Percentiles rank a stretch among this genome's conserved stretches.
Evolutionary conservation across 2,888 invertebrate species (phyloP).

Genomic region (Netelia fuscicornis): DNA sequence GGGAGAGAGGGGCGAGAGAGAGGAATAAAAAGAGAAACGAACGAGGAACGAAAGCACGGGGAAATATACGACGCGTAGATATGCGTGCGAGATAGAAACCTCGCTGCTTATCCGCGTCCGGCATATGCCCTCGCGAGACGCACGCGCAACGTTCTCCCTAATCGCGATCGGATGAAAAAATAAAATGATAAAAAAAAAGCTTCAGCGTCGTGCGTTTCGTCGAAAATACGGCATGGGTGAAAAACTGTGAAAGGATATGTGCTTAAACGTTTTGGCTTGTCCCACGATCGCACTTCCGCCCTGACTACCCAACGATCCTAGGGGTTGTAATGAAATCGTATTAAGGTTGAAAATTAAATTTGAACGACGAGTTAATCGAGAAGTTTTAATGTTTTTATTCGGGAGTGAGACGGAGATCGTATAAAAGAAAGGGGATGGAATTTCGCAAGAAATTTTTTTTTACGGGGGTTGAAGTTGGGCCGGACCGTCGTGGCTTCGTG

Average conservation of each 20-base stretch:
- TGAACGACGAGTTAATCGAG: too few relatives aligned
- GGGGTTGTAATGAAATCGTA: too few relatives aligned
- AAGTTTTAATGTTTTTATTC: too few relatives aligned
- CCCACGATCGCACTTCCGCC: slow-evolving; percentile 39
- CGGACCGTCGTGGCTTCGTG: slow-evolving; percentile 12
- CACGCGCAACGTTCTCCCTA: slow-evolving; percentile 38
- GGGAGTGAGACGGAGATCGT: too few relatives aligned
- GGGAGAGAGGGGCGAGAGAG: not conserved
- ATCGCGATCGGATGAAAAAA: slow-evolving; percentile 58
- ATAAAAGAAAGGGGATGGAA: too few relatives aligned
- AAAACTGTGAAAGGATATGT: not conserved
- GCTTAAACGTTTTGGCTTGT: slow-evolving; percentile 17
- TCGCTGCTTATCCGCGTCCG: slow-evolving; percentile 44
- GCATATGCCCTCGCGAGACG: slow-evolving; percentile 48
- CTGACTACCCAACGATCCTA: too few relatives aligned
- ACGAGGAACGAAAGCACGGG: slow-evolving; percentile 24
- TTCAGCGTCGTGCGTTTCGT: slow-evolving; percentile 26
- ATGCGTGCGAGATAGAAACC: slow-evolving; percentile 52
- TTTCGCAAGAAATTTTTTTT: not conserved
- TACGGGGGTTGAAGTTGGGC: not conserved
- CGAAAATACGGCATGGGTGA: slow-evolving; percentile 6
- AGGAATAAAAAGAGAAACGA: slow-evolving; percentile 21
- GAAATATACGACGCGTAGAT: slow-evolving; percentile 35
- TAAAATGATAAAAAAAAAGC: slow-evolving; percentile 45
- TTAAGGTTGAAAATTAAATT: too few relatives aligned